A percentile compares a stretch with the other conserved stretches of the same genome.
Evolutionary conservation across 1,140 invertebrate genomes (phyloP).

Genomic region (Riptortus pedestris): DNA sequence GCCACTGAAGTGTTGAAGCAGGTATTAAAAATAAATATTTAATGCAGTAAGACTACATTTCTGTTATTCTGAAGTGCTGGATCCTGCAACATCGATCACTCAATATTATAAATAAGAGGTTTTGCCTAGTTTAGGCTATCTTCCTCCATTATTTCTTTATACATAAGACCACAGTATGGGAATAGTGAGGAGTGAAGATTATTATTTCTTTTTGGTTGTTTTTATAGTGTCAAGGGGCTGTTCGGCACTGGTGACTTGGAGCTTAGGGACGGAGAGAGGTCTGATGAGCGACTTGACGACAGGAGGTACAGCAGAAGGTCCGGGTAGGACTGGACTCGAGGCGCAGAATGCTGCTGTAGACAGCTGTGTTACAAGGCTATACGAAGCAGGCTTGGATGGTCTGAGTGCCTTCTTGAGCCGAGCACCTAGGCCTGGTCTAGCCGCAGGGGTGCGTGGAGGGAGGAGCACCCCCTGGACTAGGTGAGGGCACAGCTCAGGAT

Average conservation of each 20-base stretch:
- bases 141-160: too few species aligned
- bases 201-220: constrained; percentile 20
- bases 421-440: constrained; percentile 17
- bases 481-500: constrained; percentile 35
- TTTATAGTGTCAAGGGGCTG: constrained; percentile 13
- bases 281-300: constrained; percentile 46
- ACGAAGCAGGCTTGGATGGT: constrained; percentile 36
- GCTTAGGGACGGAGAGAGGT: constrained; percentile 47
- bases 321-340: constrained; percentile 47
- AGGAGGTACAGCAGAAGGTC: constrained; percentile 38
- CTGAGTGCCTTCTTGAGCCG: background rate
- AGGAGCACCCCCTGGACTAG: constrained; percentile 24
- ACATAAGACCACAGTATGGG: too few species aligned
- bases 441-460: background rate
- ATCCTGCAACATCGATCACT: too few species aligned
- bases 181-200: background rate
- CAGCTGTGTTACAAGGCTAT: constrained; percentile 46
- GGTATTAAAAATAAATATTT: too few species aligned
- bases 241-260: constrained; percentile 38
- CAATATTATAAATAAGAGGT: too few species aligned
- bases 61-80: too few species aligned
- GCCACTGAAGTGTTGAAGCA: too few species aligned
- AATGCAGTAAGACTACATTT: too few species aligned
- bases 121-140: too few species aligned
- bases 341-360: constrained; percentile 52